Evolutionary conservation across 1,140 invertebrate genomes (phyloP).

Genomic region (Pseudomyrmex dendroicus): DNA sequence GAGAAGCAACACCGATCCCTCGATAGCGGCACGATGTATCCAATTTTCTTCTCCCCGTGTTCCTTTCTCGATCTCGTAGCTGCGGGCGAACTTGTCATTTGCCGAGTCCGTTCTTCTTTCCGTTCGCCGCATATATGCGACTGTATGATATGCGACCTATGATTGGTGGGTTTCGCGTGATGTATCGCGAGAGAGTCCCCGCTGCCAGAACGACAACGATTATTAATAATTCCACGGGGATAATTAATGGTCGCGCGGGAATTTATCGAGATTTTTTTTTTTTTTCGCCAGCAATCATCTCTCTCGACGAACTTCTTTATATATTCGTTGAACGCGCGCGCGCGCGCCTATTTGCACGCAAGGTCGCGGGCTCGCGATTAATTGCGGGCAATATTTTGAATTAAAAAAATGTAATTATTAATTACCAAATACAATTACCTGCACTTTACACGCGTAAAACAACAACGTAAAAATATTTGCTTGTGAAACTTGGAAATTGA

Average conservation of each 20-base stretch:
- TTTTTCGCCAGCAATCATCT: not conserved
- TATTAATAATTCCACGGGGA: slow-evolving; percentile 69
- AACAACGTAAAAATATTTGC: too few species aligned
- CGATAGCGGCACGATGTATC: slow-evolving; percentile 68
- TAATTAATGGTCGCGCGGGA: slow-evolving; percentile 61
- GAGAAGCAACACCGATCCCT: slow-evolving; percentile 55
- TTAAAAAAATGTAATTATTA: not conserved
- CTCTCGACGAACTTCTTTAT: slow-evolving; percentile 8
- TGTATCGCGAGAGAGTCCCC: slow-evolving; percentile 54
- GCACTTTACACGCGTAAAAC: too few species aligned
- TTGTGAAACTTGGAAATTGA: too few species aligned
- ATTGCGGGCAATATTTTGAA: not conserved
- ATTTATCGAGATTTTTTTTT: slow-evolving; percentile 50
- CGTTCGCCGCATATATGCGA: not conserved
- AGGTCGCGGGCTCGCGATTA: not conserved
- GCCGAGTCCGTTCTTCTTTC: slow-evolving; percentile 20
- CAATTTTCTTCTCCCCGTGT: slow-evolving; percentile 55
- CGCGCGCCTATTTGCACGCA: too few species aligned
- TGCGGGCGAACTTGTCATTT: slow-evolving; percentile 63
- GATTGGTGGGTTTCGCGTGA: slow-evolving; percentile 62
- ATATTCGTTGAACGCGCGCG: too few species aligned
- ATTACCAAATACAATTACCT: not conserved
- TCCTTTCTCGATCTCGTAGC: slow-evolving; percentile 49
- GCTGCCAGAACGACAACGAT: slow-evolving; percentile 56
- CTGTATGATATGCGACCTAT: slow-evolving; percentile 65